Evolutionary conservation across 2,888 invertebrate genomes (phyloP).

Genomic region (Abrostola triplasia): DNA sequence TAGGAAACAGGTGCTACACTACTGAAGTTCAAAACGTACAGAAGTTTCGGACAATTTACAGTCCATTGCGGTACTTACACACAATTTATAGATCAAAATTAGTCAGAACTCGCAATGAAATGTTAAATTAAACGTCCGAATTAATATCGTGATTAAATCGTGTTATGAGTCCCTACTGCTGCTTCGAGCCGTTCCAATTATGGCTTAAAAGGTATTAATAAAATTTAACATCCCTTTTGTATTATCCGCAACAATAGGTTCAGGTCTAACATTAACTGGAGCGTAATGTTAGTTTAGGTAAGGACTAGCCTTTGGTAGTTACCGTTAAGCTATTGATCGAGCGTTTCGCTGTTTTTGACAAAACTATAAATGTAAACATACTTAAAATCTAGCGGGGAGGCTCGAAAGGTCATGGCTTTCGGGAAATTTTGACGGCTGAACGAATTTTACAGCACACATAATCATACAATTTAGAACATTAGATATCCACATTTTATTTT

Average conservation of each 20-base stretch:
- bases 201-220: constrained; percentile 14
- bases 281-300: constrained; percentile 32
- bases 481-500: too few species aligned
- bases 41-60: constrained; percentile 45
- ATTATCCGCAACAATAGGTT: constrained; percentile 17
- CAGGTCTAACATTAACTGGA: constrained; percentile 23
- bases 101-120: constrained; percentile 23
- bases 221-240: constrained; percentile 14
- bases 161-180: constrained; percentile 2
- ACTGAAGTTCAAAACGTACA: constrained; percentile 45
- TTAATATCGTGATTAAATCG: constrained; percentile 8
- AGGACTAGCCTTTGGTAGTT: constrained; percentile 1
- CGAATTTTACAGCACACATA: too few species aligned
- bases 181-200: constrained; percentile 12
- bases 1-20: constrained; percentile 50
- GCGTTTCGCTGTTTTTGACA: background rate
- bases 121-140: constrained; percentile 10
- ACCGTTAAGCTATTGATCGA: constrained; percentile 4
- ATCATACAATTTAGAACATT: too few species aligned
- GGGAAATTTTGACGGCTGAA: too few species aligned
- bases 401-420: too few species aligned
- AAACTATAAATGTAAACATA: background rate
- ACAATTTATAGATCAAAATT: constrained; percentile 38
- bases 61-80: constrained; percentile 38
- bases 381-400: too few species aligned